Evolutionary conservation across 2,797 vertebrate species (phyloP).

Genomic region (Argentina silus): DNA sequence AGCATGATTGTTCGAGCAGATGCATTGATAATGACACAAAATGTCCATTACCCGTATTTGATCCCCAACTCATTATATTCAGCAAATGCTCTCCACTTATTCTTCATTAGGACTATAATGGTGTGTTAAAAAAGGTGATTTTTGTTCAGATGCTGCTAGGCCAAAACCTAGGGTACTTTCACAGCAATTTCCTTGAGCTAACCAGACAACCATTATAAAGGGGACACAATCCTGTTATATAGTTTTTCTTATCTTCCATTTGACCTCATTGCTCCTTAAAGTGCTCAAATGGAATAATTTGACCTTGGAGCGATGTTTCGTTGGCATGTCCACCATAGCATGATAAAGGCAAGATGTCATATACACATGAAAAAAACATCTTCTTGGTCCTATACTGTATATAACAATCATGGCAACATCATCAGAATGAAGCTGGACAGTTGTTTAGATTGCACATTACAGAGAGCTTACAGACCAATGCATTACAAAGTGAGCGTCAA

Average conservation of each 20-base stretch:
- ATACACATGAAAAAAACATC: not conserved
- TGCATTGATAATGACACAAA: not conserved
- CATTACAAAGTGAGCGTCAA: constrained; percentile 12
- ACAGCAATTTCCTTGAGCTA: not conserved
- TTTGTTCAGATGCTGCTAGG: not conserved
- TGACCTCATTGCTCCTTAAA: constrained; percentile 8
- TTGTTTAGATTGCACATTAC: constrained; percentile 31
- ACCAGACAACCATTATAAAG: not conserved
- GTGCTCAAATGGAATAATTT: constrained; percentile 20
- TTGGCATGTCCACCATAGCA: constrained; percentile 9
- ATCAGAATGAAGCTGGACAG: constrained; percentile 25
- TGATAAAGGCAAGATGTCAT: constrained; percentile 18
- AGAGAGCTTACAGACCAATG: not conserved
- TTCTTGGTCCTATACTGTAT: not conserved
- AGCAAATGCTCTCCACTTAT: not conserved
- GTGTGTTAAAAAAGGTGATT: constrained; percentile 3
- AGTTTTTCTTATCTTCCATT: constrained; percentile 1
- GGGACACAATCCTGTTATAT: not conserved
- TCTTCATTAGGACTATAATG: constrained; percentile 6
- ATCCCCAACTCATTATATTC: not conserved
- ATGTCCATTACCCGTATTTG: not conserved
- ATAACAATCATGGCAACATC: constrained; percentile 17
- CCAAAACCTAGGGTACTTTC: not conserved
- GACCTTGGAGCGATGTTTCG: constrained; percentile 16
- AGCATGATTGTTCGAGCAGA: not conserved